Evolutionary conservation across 92 coral and sea anemone genomes (phyloP).

Genomic region (Bergia puertoricense): DNA sequence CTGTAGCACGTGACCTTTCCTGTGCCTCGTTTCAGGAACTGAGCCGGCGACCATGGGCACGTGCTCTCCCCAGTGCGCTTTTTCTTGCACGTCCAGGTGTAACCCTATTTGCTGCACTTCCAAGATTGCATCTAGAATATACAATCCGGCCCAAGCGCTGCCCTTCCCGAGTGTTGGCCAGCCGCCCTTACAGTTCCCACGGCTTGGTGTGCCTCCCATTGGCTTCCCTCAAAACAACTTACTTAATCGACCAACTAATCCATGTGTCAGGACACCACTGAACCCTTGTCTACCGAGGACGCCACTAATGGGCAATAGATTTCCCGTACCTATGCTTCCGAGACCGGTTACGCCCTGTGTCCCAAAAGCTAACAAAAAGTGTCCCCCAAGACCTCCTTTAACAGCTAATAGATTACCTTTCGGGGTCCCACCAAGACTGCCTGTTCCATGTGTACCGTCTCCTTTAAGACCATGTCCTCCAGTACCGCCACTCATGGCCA

Average conservation of each 20-base stretch:
- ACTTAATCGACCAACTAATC: slow-evolving; percentile 2
- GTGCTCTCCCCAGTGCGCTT: slow-evolving; percentile 65
- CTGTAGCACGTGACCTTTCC: background rate
- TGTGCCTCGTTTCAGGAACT: slow-evolving; percentile 50
- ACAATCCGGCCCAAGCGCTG: slow-evolving; percentile 44
- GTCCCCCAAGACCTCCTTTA: slow-evolving; percentile 8
- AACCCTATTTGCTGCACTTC: slow-evolving; percentile 82
- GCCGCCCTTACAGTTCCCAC: slow-evolving; percentile 12
- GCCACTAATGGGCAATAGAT: slow-evolving; percentile 28
- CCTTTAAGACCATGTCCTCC: slow-evolving; percentile 47
- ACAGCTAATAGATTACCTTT: background rate
- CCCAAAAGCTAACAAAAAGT: slow-evolving; percentile 18
- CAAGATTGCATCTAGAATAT: slow-evolving; percentile 47
- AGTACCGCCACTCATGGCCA: slow-evolving; percentile 15
- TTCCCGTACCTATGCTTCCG: slow-evolving; percentile 8
- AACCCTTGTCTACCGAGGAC: slow-evolving; percentile 49
- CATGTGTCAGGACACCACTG: slow-evolving; percentile 45
- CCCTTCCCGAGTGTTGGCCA: slow-evolving; percentile 16
- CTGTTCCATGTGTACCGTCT: slow-evolving; percentile 52
- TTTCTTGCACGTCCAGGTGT: slow-evolving; percentile 65
- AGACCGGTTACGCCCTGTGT: slow-evolving; percentile 14
- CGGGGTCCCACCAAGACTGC: slow-evolving; percentile 10
- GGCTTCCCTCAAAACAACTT: slow-evolving; percentile 19
- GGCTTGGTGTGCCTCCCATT: background rate
- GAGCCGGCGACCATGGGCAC: slow-evolving; percentile 71